Conservation (phyloP, 2,797 vertebrate genomes). For the Urocyon cinereoargenteus region DNA sequence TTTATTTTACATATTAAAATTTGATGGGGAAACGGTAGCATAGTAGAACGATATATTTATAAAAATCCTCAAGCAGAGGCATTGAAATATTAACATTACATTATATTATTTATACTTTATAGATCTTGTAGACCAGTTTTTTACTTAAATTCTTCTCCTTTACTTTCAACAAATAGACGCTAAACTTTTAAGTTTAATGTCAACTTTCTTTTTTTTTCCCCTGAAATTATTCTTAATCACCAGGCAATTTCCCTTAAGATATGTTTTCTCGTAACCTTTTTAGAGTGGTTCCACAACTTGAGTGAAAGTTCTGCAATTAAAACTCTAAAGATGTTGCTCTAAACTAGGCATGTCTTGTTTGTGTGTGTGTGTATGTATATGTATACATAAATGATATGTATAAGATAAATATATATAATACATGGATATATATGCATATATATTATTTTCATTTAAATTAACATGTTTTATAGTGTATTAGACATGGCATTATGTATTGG, state of each 20-base stretch:
- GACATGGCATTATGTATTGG: not conserved
- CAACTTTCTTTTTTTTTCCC: not conserved
- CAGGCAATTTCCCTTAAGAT: slow-evolving; percentile 1
- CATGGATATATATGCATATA: not conserved
- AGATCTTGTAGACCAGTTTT: not conserved
- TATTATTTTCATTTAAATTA: slow-evolving; percentile 6
- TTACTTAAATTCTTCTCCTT: slow-evolving; percentile 31
- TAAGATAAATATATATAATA: not conserved
- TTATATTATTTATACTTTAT: slow-evolving; percentile 39
- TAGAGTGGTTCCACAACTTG: not conserved
- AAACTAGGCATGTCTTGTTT: not conserved
- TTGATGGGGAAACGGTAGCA: not conserved
- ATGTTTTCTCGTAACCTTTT: slow-evolving; percentile 8
- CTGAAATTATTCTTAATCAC: slow-evolving; percentile 26
- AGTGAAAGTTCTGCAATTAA: slow-evolving; percentile 21
- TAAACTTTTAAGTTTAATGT: slow-evolving; percentile 57
- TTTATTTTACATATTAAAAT: slow-evolving; percentile 35
- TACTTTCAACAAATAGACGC: not conserved
- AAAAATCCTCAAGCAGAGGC: not conserved
- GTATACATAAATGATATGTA: not conserved
- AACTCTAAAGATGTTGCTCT: not conserved
- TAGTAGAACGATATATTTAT: not conserved
- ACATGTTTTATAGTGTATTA: not conserved
- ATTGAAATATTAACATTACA: slow-evolving; percentile 15
- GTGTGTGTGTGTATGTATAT: not conserved